phyloP scores from a whole-genome alignment of 1,140 invertebrate genomes.

The Protaetia brevitarsis region DNA sequence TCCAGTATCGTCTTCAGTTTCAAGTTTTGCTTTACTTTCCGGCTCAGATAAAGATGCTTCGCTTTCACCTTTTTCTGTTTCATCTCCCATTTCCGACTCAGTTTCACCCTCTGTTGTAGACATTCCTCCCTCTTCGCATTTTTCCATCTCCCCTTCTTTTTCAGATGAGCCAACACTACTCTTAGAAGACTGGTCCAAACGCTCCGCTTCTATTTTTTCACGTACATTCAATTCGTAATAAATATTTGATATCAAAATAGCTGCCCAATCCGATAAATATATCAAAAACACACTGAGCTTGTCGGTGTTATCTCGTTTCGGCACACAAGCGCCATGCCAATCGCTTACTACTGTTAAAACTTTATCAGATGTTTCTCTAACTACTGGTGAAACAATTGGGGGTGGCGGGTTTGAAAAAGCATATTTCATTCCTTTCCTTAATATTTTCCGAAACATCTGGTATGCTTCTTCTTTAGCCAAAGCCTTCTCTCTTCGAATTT shows the following conservation, averaged over 20 bases:
- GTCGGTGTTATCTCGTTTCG: conserved; percentile 20
- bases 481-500: conserved; percentile 21
- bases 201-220: conserved; percentile 32
- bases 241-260: conserved; percentile 37
- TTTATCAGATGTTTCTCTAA: conserved; percentile 39
- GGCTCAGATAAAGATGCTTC: too few species aligned
- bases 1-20: neutral
- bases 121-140: conserved; percentile 28
- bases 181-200: neutral
- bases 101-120: neutral
- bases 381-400: conserved; percentile 36
- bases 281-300: conserved; percentile 11
- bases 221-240: conserved; percentile 39
- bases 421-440: conserved; percentile 30
- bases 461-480: conserved; percentile 32
- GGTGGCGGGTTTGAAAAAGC: conserved; percentile 35
- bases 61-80: neutral
- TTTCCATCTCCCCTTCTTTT: conserved; percentile 21
- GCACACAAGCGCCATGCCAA: conserved; percentile 32
- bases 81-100: neutral
- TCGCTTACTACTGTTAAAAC: conserved; percentile 39
- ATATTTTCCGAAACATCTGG: conserved; percentile 30
- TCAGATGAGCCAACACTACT: neutral
- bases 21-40: too few species aligned
- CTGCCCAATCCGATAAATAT: conserved; percentile 38